Base-by-base conservation (phyloP, 2,113 vertebrate species). In the Edolisoma coerulescens region DNA sequence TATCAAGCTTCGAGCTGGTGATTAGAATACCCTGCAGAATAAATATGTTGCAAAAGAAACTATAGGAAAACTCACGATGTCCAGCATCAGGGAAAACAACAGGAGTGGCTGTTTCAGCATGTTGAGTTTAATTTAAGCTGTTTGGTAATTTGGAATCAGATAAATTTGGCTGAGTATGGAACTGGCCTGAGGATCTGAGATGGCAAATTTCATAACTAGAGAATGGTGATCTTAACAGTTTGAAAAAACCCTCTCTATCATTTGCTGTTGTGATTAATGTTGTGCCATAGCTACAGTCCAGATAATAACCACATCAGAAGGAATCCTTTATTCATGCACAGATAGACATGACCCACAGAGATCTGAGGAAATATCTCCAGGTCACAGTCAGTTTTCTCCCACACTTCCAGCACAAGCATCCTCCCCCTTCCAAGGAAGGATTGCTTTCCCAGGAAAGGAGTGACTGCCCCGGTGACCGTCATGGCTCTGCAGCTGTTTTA, bases 401-500 rank as follows among this genome's bases (percentile, higher is more conserved):
- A 35, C 44, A 41, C 20, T 93, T 97, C 85, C 65, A 93, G 44
- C 76, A 35, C 2, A 13, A 79, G 47, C 45, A 84, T 45, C 39
- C 81, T 83, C 33, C 18, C 21, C 71, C 42, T 94, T 85, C 81
- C 81, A 92, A 71, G 75, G 78, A 65, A 84, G 71, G 84, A 84
- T 68, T 89, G 82, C 39, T 86, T 95, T 97, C 44, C 77, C 93
- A 92, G 44, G 69, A 75, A 78, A 32, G 16, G 69, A 28, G 27
- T 83, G 82, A 83, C 57, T 95, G 19, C 57, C 57, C n/a, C 7
- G 4, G 87, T 91, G 93, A 60, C 84, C 5, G 0, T 76, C 73
- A 41, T 27, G 56, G 90, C 64, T 69, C 76, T 93, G 82, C 92
- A 94, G 84, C 59, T 93, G 63, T 80, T 96, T 97, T 28, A 88